Conservation (phyloP, 2,113 vertebrate species). For the Boleophthalmus pectinirostris region DNA sequence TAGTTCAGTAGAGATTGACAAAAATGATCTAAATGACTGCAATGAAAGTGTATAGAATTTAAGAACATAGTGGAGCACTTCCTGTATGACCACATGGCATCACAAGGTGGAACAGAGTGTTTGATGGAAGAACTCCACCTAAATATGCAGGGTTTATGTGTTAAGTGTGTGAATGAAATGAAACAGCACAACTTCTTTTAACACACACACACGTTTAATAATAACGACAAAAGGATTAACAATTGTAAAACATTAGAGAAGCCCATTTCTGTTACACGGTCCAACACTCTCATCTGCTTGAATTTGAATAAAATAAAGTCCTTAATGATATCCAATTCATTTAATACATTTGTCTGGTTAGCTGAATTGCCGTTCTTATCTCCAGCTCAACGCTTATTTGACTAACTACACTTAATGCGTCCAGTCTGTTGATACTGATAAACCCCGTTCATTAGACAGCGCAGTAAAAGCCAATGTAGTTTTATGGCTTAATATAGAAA, state of each 20-base stretch:
- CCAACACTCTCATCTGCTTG: background rate
- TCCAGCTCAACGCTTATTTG: background rate
- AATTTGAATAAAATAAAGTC: background rate
- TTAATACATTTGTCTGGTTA: background rate
- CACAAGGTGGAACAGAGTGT: too few relatives aligned
- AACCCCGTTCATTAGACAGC: slow-evolving; percentile 2
- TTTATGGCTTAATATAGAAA: background rate
- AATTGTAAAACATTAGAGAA: background rate
- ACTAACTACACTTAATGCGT: background rate
- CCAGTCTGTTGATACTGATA: slow-evolving; percentile 4
- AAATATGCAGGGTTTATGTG: too few relatives aligned
- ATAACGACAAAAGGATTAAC: background rate
- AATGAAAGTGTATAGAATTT: too few relatives aligned
- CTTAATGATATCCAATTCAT: background rate
- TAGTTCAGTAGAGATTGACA: too few relatives aligned
- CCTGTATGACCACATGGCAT: too few relatives aligned
- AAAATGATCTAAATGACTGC: too few relatives aligned
- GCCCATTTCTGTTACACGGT: background rate
- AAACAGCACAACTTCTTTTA: too few relatives aligned
- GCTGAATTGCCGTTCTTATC: slow-evolving; percentile 6
- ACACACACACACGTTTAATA: too few relatives aligned
- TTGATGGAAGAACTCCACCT: too few relatives aligned
- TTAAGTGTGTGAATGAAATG: too few relatives aligned
- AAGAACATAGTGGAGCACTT: too few relatives aligned
- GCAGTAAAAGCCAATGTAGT: background rate